These are phyloP conservation scores for Leptinotarsa peninsularis DNA, from an alignment of 2,888 invertebrate genomes.

Conservation along the genomic window DNA sequence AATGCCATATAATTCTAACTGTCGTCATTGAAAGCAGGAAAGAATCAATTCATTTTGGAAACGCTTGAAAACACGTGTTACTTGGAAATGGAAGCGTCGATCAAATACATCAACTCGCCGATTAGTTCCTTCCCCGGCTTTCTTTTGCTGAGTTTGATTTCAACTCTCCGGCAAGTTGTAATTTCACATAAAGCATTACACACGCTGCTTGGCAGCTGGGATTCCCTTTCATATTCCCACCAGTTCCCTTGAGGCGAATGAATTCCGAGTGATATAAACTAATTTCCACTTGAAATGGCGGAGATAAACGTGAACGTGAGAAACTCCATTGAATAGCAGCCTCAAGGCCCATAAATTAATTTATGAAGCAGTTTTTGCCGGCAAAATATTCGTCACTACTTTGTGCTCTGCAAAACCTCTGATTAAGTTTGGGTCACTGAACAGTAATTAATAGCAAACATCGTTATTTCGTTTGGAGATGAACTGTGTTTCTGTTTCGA, in stretches of 20 bases:
- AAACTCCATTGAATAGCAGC: neutral
- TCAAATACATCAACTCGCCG: no score
- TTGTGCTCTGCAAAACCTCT: neutral
- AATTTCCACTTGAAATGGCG: constrained; percentile 8
- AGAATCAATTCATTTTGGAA: no score
- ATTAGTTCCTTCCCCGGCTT: no score
- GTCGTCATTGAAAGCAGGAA: no score
- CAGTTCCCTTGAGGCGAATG: neutral
- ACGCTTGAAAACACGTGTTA: no score
- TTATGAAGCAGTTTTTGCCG: neutral
- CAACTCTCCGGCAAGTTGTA: neutral
- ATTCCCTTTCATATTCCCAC: constrained; percentile 2
- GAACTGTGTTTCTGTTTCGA: no score
- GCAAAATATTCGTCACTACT: neutral
- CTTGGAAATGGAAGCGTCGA: no score
- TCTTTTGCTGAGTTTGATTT: no score
- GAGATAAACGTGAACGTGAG: constrained; percentile 10
- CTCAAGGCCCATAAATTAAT: constrained; percentile 1
- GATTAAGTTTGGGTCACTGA: neutral
- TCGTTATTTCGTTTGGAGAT: neutral
- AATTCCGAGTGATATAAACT: constrained; percentile 7
- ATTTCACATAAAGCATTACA: neutral
- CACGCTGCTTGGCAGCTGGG: neutral
- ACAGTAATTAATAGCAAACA: neutral
- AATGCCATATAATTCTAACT: no score